Evolutionary conservation across 2,888 invertebrate species (phyloP).

Genomic region (Meganola albula): DNA sequence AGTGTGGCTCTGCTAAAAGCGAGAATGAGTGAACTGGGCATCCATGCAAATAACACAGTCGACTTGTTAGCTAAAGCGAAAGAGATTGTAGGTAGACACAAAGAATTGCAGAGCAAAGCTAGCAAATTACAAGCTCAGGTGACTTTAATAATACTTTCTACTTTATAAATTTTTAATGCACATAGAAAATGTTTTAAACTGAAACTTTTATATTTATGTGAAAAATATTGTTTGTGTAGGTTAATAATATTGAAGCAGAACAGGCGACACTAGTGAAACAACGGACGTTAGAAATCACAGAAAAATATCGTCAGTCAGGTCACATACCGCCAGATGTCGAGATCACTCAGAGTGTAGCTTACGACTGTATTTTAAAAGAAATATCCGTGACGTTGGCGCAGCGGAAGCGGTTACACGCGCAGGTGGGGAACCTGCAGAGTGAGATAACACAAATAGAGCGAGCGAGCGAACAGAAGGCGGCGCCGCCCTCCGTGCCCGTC

Average conservation of each 20-base stretch:
- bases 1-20: conserved; percentile 92
- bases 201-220: conserved; percentile 10
- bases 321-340: conserved; percentile 76
- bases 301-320: conserved; percentile 80
- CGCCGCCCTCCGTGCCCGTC: conserved; percentile 44
- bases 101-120: conserved; percentile 93
- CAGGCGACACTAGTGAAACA: conserved; percentile 84
- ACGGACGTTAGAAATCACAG: conserved; percentile 86
- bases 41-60: conserved; percentile 90
- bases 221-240: conserved; percentile 41
- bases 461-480: conserved; percentile 79
- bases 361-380: conserved; percentile 90
- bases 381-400: conserved; percentile 90
- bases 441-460: conserved; percentile 87
- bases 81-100: conserved; percentile 94
- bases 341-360: conserved; percentile 82
- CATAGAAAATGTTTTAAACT: conserved; percentile 19
- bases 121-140: conserved; percentile 92
- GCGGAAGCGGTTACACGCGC: conserved; percentile 89
- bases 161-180: conserved; percentile 21
- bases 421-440: conserved; percentile 86
- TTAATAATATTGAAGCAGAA: conserved; percentile 84
- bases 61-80: conserved; percentile 91
- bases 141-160: conserved; percentile 19
- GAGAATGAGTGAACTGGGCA: conserved; percentile 94